Evolutionary conservation across 2,797 vertebrate genomes (phyloP).

Genomic region (Setipinna tenuifilis): DNA sequence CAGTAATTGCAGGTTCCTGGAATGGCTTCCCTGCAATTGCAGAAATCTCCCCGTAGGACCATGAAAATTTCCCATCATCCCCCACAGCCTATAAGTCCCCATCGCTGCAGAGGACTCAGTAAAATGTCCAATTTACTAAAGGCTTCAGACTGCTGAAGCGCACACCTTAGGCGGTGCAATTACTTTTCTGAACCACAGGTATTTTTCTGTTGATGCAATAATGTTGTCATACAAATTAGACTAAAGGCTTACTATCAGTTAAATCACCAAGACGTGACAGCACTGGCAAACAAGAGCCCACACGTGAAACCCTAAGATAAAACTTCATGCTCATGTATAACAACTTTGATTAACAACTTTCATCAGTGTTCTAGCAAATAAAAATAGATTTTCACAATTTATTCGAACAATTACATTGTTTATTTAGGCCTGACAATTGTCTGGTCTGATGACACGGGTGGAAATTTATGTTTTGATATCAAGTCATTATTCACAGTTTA

Average conservation of each 20-base stretch:
- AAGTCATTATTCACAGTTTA: background rate
- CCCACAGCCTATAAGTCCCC: background rate
- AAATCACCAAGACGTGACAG: background rate
- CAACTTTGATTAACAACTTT: too few species aligned
- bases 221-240: background rate
- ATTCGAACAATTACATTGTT: background rate
- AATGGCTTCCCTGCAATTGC: constrained; percentile 3
- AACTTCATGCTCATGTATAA: too few species aligned
- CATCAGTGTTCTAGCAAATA: too few species aligned
- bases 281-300: background rate
- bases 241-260: background rate
- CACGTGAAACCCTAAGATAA: background rate
- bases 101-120: background rate
- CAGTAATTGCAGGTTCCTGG: constrained; percentile 10
- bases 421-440: background rate
- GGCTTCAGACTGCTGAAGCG: background rate
- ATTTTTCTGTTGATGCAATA: background rate
- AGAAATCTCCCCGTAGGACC: constrained; percentile 5
- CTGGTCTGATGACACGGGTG: background rate
- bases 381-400: background rate
- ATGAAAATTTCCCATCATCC: constrained; percentile 3
- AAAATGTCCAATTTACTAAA: background rate
- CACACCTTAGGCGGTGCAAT: background rate
- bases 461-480: background rate
- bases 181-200: background rate